Base-by-base conservation (phyloP, 2,113 vertebrate species). In the Procapra przewalskii region DNA sequence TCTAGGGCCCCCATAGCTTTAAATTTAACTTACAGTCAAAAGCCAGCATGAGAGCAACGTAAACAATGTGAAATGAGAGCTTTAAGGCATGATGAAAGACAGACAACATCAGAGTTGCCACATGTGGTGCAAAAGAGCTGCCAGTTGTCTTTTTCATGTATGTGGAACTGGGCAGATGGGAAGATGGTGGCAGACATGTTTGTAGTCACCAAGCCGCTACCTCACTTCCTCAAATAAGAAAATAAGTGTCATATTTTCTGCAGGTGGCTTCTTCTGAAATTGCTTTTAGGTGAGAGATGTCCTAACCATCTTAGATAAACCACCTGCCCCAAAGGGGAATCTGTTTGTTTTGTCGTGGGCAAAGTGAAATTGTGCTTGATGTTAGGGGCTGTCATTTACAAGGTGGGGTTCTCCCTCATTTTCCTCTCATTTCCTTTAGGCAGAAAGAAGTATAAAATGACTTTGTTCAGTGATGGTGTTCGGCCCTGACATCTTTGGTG, bases 361-460 rank as follows among this genome's bases (percentile, higher is more conserved):
- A 54, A 86, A 88, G 93, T 94, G 95, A 96, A 95, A 97, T 97
- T 81, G 80, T 94, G 90, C 88, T 94, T 96, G 93, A 95, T 97
- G 91, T 88, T 84, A 84, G 93, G 96, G 33, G 33, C 50, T 54
- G 36, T 84, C 7, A 62, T 97, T 97, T 97, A 98, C 97, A 98
- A 98, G 98, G 98, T 98, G 98, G 98, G 98, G 98, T 98, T 98
- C 98, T 98, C 98, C 97, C 97, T 98, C 96, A 96, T 98, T 98
- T 98, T 98, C 98, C 98, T 98, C 98, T 98, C 97, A 83, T 98
- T 99, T 98, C 98, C 98, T 99, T 97, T 98, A 96, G 98, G 98
- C 98, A 98, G 98, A 97, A 95, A 96, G 96, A 97, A 97, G 98
- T 98, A 98, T 95, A 96, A 97, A 98, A 98, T 98, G 98, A 98